Evolutionary conservation across 2,797 vertebrate genomes (phyloP), one percentile per base, ranked within the genome.

Genomic region (Mycteria americana): DNA sequence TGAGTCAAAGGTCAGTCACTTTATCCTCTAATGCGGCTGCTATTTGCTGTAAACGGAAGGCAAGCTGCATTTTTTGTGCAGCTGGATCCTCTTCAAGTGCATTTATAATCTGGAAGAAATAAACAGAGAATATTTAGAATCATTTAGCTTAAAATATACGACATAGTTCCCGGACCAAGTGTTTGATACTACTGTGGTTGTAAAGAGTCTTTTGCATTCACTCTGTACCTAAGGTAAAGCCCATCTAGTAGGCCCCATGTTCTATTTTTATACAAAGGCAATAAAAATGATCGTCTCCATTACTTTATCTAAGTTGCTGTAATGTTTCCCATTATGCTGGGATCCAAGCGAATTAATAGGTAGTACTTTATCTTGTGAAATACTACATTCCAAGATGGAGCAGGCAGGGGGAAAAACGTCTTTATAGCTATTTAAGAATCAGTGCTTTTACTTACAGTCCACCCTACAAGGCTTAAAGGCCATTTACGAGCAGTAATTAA

Each of bases 21-120:
- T 99, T 99, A 98, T 99, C 99, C 98, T 99, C 99, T 95, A 99
- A 98, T 1, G 99, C 98, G 46, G 99, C 99, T 18, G 99, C 99
- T 81, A 99, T 99, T 98, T 99, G 99, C 98, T 99, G 99, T 95
- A 99, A 98, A 98, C 99, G 99, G 97, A 99, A 98, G 97, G 99
- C 99, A 97, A 99, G 98, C 98, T 99, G 99, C 98, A 99, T 99
- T 98, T 99, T 99, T 98, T 99, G 99, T 92, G 99, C 99, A 23
- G 99, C 98, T 28, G 99, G 99, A 96, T 99, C 99, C 87, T 99
- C 99, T 85, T 99, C 99, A 95, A 99, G 98, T 97, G 99, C 99
- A 64, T 98, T 98, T 96, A 99, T 99, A 98, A 99, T 99, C 99
- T 99, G 97, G 33, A 94, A 95, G 79, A 95, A 69, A 96, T 81